Evolutionary conservation across 2,797 vertebrate genomes (phyloP), one percentile per base, ranked within the genome.

Genomic region (Orientallactaga sibirica): DNA sequence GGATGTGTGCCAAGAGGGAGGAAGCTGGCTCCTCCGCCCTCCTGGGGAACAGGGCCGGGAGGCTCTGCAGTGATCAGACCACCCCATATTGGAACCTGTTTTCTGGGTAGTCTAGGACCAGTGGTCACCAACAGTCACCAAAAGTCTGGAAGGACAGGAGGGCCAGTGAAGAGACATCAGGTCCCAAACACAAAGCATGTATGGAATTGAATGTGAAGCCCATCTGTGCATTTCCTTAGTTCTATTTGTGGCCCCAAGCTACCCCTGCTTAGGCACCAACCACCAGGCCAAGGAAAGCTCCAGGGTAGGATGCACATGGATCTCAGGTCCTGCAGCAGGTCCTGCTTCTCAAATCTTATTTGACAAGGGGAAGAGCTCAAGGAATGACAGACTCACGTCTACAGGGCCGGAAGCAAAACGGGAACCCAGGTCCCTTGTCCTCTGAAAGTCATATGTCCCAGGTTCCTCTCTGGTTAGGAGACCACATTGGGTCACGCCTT

Each of bases 171-270:
- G 70, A 48, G 43, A 62, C 27, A 37, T 7, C 1, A 14, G 25
- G 29, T 66, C 43, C 62, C 66, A 33, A 43, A 58, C 68, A 73
- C 55, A 37, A 3, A 43, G 81, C 41, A 0, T 1, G 3, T 0
- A 1, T 25, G 10, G 37, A 48, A 11, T 9, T 43, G 20, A 33
- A 4, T 73, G 2, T 0, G 27, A 33, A 68, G 9, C 64, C 1
- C 16, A 4, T 24, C 25, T 9, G 0, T 5, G 16, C 3, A 9
- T 4, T 61, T 22, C 15, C 1, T 0, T 3, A 4, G 4, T 0
- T 8, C 15, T 55, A 2, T 7, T 3, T 7, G 43, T 78, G 25
- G 11, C 12, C 70, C 70, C 70, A 37, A n/a, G 7, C n/a, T 37
- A 2, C 5, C 3, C 29, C 73, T 52, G 20, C 15, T n/a, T 67